Percentiles rank a stretch among this genome's conserved stretches.
Evolutionary conservation across 2,113 vertebrate species (phyloP).

Genomic region (Planiliza haematocheilus): DNA sequence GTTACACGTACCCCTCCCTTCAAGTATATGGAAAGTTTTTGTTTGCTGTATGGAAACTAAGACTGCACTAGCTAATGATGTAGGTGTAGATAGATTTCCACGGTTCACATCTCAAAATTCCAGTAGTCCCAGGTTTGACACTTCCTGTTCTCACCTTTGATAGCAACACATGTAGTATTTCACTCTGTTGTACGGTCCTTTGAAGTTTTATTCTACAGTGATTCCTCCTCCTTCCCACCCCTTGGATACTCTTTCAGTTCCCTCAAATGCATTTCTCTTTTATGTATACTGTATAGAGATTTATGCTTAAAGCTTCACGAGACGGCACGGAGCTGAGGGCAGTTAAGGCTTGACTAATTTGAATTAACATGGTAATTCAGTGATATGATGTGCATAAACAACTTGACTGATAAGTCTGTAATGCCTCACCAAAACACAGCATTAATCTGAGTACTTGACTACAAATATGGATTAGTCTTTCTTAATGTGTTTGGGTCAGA

Average conservation of each 20-base stretch:
- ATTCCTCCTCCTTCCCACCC: slow-evolving; percentile 67
- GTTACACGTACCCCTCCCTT: slow-evolving; percentile 20
- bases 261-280: slow-evolving; percentile 18
- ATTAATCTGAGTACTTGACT: no score
- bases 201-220: slow-evolving; percentile 51
- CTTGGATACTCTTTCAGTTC: slow-evolving; percentile 13
- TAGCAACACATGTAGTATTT: slow-evolving; percentile 36
- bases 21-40: slow-evolving; percentile 18
- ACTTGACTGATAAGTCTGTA: not conserved
- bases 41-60: slow-evolving; percentile 14
- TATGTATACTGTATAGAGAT: not conserved
- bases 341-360: slow-evolving; percentile 7
- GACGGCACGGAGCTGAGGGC: not conserved
- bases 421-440: not conserved
- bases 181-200: slow-evolving; percentile 43
- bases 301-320: slow-evolving; percentile 38
- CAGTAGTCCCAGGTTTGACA: slow-evolving; percentile 38
- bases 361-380: not conserved
- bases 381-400: slow-evolving; percentile 2
- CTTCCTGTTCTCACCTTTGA: slow-evolving; percentile 54
- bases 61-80: slow-evolving; percentile 6
- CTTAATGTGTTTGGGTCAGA: no score
- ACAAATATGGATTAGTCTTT: no score
- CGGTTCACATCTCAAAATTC: slow-evolving; percentile 36
- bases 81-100: slow-evolving; percentile 35